Evolutionary conservation across 2,797 vertebrate genomes (phyloP), one percentile per base, ranked within the genome.

Genomic region (Chrosomus eos): DNA sequence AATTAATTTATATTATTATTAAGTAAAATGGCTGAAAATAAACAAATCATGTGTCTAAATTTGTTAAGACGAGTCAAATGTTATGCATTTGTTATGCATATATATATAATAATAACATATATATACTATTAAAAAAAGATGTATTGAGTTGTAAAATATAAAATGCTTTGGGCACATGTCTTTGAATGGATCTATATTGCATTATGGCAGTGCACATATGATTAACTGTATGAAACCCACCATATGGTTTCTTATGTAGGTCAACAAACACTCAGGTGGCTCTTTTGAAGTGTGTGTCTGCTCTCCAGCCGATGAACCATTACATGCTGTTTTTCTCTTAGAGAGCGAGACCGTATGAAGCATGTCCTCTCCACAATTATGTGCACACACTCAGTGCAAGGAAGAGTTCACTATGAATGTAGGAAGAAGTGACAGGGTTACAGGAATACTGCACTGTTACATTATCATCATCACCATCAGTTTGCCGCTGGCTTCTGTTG

Each of bases 231-330:
- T 51, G 53, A 62, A 82, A 19, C 31, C 38, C 26, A 55, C 77
- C 81, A 81, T 88, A 78, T 81, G 66, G 64, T 81, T 86, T 51
- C 76, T 73, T 86, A 81, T 81, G 45, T 84, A 81, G 81, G 77
- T 81, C 77, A 81, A 85, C 28, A 80, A 67, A 40, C 51, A 76
- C 36, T 23, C 83, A 85, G 70, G 72, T 88, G 80, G 71, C 23
- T 83, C 36, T 68, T 82, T 73, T 71, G 31, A 67, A 51, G 31
- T 40, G 66, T 80, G 36, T 80, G 74, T 71, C 62, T 80, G 43
- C 58, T 48, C 16, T 81, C 58, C 33, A 58, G 31, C 45, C 26
- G 3, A 48, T 71, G 58, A 80, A 88, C 71, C 68, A 83, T 81
- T 71, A 31, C 55, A 67, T 43, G n/a, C 7, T 28, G 48, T 53